Percentiles rank a stretch among this genome's conserved stretches.
Evolutionary conservation across 1,140 invertebrate species (phyloP).

Genomic region (Teleogryllus occipitalis): DNA sequence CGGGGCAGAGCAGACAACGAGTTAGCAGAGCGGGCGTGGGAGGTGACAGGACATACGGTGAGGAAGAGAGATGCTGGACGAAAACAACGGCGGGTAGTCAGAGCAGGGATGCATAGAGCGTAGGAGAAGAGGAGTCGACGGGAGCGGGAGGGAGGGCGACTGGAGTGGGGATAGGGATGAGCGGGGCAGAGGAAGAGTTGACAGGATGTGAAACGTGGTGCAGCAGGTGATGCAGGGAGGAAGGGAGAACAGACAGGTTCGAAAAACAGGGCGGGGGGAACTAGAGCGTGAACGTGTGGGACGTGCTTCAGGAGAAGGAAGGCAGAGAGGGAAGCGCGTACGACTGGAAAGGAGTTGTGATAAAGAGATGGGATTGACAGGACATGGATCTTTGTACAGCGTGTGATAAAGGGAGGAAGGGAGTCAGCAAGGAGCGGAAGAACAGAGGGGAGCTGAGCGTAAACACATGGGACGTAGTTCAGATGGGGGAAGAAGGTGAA

Average conservation of each 20-base stretch:
- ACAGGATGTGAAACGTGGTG: neutral
- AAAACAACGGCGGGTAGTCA: neutral
- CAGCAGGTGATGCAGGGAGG: neutral
- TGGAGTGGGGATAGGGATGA: neutral
- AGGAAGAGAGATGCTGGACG: neutral
- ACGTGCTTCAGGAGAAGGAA: neutral
- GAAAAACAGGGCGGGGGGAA: neutral
- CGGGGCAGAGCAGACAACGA: neutral
- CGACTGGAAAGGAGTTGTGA: neutral
- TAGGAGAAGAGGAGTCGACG: neutral
- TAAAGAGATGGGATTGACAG: neutral
- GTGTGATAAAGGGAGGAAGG: too few relatives aligned
- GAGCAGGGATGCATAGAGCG: neutral
- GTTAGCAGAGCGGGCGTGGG: neutral
- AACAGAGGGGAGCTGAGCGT: neutral
- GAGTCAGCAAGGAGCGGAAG: neutral
- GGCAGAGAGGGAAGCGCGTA: neutral
- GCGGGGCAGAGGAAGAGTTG: neutral
- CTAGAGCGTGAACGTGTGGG: neutral
- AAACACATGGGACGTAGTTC: neutral
- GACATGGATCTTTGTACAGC: neutral
- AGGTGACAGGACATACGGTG: neutral
- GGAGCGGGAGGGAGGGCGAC: neutral
- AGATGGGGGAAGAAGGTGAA: too few relatives aligned
- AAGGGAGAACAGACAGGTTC: neutral